Percentiles rank a stretch among this genome's conserved stretches.
Evolutionary conservation across 2,797 vertebrate genomes (phyloP).

Genomic region (Anguilla marmorata): DNA sequence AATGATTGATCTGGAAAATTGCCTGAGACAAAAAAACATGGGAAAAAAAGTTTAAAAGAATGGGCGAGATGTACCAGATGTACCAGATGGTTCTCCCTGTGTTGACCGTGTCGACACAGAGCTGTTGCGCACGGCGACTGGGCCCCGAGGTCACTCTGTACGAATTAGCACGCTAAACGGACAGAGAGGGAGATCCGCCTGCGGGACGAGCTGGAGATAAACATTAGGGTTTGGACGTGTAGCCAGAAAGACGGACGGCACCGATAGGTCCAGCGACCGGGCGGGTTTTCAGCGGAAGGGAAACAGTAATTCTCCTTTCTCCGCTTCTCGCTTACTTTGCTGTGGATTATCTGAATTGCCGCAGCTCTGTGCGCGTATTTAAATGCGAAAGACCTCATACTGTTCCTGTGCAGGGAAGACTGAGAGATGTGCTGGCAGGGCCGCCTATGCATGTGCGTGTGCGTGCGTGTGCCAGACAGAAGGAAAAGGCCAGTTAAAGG

Average conservation of each 20-base stretch:
- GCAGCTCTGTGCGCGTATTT: slow-evolving; percentile 36
- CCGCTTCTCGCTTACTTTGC: slow-evolving; percentile 43
- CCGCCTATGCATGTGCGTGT: slow-evolving; percentile 7
- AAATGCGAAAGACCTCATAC: slow-evolving; percentile 43
- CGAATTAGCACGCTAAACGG: slow-evolving; percentile 33
- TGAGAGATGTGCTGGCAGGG: not conserved
- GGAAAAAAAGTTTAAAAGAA: not conserved
- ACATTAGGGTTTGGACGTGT: slow-evolving; percentile 24
- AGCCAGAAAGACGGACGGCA: slow-evolving; percentile 29
- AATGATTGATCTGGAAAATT: too few species aligned
- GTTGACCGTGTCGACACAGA: not conserved
- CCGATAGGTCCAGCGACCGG: slow-evolving; percentile 50
- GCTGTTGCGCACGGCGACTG: not conserved
- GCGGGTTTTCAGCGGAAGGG: slow-evolving; percentile 47
- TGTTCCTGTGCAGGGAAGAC: slow-evolving; percentile 35
- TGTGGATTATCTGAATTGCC: slow-evolving; percentile 44
- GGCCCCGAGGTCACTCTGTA: not conserved
- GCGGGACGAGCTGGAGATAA: slow-evolving; percentile 40
- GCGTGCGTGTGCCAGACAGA: not conserved
- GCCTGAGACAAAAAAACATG: too few species aligned
- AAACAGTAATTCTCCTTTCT: slow-evolving; percentile 42
- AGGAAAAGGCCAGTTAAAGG: not conserved
- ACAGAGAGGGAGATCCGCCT: slow-evolving; percentile 34
- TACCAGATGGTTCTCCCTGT: not conserved
- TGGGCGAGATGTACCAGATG: not conserved